Conservation (phyloP, 2,888 invertebrate genomes). For the Rhabditoides inermis region DNA sequence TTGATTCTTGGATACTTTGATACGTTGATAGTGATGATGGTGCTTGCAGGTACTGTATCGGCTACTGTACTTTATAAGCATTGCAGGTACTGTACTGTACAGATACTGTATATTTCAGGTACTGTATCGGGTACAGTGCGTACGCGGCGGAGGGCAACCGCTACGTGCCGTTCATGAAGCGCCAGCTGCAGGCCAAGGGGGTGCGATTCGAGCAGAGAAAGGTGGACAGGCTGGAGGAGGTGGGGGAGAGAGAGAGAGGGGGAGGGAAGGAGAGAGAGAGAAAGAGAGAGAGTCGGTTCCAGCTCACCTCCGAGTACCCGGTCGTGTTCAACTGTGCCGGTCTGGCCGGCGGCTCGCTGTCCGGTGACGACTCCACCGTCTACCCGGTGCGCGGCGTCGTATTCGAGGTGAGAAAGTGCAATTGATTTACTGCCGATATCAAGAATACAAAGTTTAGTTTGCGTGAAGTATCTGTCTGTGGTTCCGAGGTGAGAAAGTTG, state of each 20-base stretch:
- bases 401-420: conserved; percentile 17
- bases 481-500: no score
- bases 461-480: no score
- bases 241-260: not conserved
- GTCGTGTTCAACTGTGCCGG: conserved; percentile 57
- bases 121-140: conserved; percentile 46
- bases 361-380: conserved; percentile 51
- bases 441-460: no score
- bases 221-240: conserved; percentile 30
- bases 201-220: conserved; percentile 25
- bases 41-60: no score
- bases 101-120: conserved; percentile 18
- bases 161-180: conserved; percentile 49
- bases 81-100: no score
- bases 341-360: conserved; percentile 52
- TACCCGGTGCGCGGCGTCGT: conserved; percentile 46
- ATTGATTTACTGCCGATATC: no score
- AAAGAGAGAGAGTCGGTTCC: not conserved
- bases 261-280: not conserved
- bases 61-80: no score
- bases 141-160: conserved; percentile 45
- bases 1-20: no score
- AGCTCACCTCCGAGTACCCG: conserved; percentile 45
- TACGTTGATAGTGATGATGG: no score
- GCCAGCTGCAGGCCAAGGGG: conserved; percentile 10